Evolutionary conservation across 2,797 vertebrate species (phyloP).

Genomic region (Parotocinclus haroldoi): DNA sequence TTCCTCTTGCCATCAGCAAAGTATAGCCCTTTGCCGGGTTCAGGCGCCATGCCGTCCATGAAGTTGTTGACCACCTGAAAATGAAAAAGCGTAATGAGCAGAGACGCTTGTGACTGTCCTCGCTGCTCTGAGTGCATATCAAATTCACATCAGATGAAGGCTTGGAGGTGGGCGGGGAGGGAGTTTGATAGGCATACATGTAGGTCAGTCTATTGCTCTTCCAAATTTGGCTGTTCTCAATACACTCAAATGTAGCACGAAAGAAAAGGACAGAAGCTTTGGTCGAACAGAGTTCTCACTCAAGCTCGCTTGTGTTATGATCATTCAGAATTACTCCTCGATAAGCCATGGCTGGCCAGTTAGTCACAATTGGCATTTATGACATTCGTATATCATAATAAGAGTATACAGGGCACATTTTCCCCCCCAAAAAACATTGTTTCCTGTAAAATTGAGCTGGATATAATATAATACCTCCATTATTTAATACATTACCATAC

Average conservation of each 20-base stretch:
- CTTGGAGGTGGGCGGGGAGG: slow-evolving; percentile 14
- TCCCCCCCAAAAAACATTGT: too few relatives aligned
- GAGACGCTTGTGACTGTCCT: slow-evolving; percentile 17
- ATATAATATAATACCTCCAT: too few relatives aligned
- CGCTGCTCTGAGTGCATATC: slow-evolving; percentile 35
- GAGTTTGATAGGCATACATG: slow-evolving; percentile 35
- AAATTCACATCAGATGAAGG: slow-evolving; percentile 44
- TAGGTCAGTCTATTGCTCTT: slow-evolving; percentile 51
- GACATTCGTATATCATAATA: too few relatives aligned
- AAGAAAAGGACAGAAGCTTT: slow-evolving; percentile 33
- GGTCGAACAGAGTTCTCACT: slow-evolving; percentile 7
- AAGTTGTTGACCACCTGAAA: slow-evolving; percentile 82
- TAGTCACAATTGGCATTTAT: too few relatives aligned
- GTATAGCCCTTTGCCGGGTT: slow-evolving; percentile 65
- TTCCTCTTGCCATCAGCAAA: slow-evolving; percentile 87
- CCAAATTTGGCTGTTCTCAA: slow-evolving; percentile 53
- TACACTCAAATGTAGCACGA: slow-evolving; percentile 47
- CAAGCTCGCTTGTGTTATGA: neutral
- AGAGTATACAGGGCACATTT: too few relatives aligned
- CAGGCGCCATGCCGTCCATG: slow-evolving; percentile 60
- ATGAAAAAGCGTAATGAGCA: slow-evolving; percentile 33
- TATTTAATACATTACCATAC: too few relatives aligned
- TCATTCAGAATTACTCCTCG: neutral
- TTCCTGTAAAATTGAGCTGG: too few relatives aligned
- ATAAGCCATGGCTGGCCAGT: too few relatives aligned